Base-by-base conservation (phyloP, 2,113 vertebrate genomes). In the Notiomystis cincta region DNA sequence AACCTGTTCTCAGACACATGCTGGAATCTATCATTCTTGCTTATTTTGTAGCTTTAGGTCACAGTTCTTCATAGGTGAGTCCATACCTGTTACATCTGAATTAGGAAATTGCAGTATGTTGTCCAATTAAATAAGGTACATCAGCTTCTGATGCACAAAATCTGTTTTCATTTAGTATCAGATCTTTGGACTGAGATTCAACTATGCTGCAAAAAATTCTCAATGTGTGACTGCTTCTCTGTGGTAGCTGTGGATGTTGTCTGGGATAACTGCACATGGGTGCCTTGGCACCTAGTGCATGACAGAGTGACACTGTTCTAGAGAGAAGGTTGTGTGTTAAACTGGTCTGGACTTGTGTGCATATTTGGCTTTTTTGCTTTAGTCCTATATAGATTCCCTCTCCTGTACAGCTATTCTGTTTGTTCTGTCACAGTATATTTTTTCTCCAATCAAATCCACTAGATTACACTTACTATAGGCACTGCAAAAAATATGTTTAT, bases 401-500 rank as follows among this genome's bases (percentile, higher is more conserved):
- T 82, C 30, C n/a, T 6, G 1, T 53, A 42, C 54, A 77, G 50
- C 6, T 66, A 87, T 66, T 66, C 31, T 82, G 25, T 87, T 94
- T 82, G 85, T 87, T 37, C 76, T 90, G 60, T 91, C 78, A 65
- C 33, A 33, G 35, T 42, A 42, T 47, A 50, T 72, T 95, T 95
- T 93, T 96, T 66, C 75, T 88, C 66, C 85, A 93, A 33, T 94
- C 87, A 86, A 89, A 92, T 95, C 65, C 87, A 95, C 64, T 95
- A 96, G 93, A 96, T 72, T 87, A 90, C 94, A 96, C 87, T 62
- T 96, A 97, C 81, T 91, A 76, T 75, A 97, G 91, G 70, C 60
- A 87, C 8, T 47, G 87, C 42, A 96, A 94, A 94, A 97, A 97
- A 92, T 94, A 96, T 27, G 58, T 91, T 97, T 97, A 89, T 91